Percentiles rank a stretch among this genome's conserved stretches.
phyloP scores from a whole-genome alignment of 2,888 invertebrate species.

The Mellilla xanthometata region DNA sequence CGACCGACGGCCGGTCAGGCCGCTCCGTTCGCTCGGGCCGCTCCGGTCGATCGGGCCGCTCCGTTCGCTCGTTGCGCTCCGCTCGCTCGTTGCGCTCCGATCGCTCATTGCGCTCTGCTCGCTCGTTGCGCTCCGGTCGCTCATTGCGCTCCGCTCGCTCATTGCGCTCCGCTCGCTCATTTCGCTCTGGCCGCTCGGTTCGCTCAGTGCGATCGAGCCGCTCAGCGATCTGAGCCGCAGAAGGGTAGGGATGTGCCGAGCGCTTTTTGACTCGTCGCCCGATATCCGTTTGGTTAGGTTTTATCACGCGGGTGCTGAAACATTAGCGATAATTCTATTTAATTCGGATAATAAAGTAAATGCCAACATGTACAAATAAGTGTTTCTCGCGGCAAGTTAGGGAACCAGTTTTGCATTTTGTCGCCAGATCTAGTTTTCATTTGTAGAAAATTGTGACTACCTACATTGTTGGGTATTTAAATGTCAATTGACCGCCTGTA shows the following conservation, averaged over 20 bases:
- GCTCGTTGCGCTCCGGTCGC: conserved; percentile 50
- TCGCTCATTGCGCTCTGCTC: conserved; percentile 45
- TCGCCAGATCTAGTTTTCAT: conserved; percentile 9
- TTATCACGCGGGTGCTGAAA: conserved; percentile 95
- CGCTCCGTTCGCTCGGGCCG: conserved; percentile 40
- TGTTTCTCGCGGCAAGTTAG: background rate
- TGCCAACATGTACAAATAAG: too few species aligned
- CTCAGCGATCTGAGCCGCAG: conserved; percentile 53
- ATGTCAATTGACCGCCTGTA: conserved; percentile 17
- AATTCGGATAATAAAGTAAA: too few species aligned
- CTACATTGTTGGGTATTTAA: conserved; percentile 11
- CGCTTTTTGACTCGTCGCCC: conserved; percentile 93
- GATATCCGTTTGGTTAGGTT: conserved; percentile 94
- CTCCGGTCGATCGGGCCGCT: too few species aligned
- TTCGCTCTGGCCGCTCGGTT: conserved; percentile 47
- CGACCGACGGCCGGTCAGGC: conserved; percentile 39
- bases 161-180: conserved; percentile 49
- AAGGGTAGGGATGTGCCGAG: conserved; percentile 64
- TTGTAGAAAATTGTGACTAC: conserved; percentile 16
- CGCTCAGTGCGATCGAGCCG: conserved; percentile 51
- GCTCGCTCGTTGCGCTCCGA: conserved; percentile 48
- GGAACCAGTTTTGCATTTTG: conserved; percentile 5
- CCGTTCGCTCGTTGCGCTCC: too few species aligned
- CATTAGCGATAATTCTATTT: conserved; percentile 3
- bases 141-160: conserved; percentile 54